Conservation (phyloP, 2,888 invertebrate species). For the Eulithis prunata region DNA sequence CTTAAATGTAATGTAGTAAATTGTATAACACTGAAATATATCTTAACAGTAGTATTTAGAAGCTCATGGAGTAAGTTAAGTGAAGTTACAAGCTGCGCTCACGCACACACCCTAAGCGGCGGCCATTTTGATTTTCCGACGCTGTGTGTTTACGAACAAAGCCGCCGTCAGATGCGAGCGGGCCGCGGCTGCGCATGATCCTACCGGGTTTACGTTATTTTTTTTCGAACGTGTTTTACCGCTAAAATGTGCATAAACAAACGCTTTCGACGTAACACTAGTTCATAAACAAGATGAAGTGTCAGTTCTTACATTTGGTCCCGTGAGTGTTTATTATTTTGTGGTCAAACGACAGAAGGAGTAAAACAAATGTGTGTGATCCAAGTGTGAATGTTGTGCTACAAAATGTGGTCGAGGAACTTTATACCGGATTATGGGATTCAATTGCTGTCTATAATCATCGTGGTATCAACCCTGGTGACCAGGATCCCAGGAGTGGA, state of each 20-base stretch:
- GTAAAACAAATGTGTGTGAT: constrained; percentile 84
- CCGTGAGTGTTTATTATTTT: constrained; percentile 80
- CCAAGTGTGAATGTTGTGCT: constrained; percentile 85
- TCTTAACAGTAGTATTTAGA: constrained; percentile 32
- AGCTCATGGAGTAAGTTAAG: constrained; percentile 50
- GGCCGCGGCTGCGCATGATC: constrained; percentile 83
- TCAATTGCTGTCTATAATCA: constrained; percentile 80
- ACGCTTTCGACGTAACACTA: constrained; percentile 74
- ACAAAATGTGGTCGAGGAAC: constrained; percentile 88
- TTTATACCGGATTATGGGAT: constrained; percentile 88
- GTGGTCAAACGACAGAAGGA: constrained; percentile 77
- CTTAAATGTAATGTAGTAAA: constrained; percentile 55
- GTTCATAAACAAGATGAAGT: constrained; percentile 83
- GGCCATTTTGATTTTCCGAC: constrained; percentile 84
- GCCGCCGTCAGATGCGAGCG: constrained; percentile 84
- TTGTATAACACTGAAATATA: constrained; percentile 42
- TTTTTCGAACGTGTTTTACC: constrained; percentile 77
- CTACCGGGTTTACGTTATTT: constrained; percentile 69
- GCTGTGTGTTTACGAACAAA: constrained; percentile 83
- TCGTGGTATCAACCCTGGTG: constrained; percentile 75
- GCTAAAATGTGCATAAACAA: constrained; percentile 79
- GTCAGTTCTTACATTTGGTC: constrained; percentile 81
- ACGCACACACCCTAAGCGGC: constrained; percentile 72
- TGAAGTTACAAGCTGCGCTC: constrained; percentile 63
- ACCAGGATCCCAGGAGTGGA: constrained; percentile 81